Evolutionary conservation across 2,797 vertebrate genomes (phyloP).

Genomic region (Urosaurus nigricauda): DNA sequence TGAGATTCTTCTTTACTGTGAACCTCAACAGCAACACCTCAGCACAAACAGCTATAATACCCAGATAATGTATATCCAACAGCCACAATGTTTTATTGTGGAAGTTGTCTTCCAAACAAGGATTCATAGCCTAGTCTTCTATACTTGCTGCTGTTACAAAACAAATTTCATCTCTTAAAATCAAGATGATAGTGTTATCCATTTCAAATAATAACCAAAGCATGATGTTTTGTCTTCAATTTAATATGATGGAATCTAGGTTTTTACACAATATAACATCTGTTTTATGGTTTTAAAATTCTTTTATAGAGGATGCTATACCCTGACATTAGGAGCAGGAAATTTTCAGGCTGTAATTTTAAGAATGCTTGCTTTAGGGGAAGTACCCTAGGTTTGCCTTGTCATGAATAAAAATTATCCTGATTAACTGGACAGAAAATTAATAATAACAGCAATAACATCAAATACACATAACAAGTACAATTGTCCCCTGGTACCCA

Average conservation of each 20-base stretch:
- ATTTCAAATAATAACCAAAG: constrained; percentile 6
- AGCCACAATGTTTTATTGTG: not conserved
- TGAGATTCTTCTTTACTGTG: not conserved
- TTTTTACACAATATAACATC: not conserved
- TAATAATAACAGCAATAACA: not conserved
- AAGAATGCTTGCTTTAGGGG: not conserved
- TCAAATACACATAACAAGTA: not conserved
- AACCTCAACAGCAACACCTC: constrained; percentile 1
- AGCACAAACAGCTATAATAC: constrained; percentile 3
- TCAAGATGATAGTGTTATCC: not conserved
- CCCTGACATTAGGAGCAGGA: too few relatives aligned
- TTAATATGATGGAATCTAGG: not conserved
- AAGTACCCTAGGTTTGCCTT: not conserved
- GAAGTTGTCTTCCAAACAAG: constrained; percentile 9
- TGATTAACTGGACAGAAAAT: not conserved
- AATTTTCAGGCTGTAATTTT: not conserved
- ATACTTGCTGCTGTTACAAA: not conserved
- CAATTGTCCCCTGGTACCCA: too few relatives aligned
- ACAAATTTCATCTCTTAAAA: not conserved
- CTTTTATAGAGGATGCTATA: not conserved
- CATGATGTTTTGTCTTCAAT: not conserved
- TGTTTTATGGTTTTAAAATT: not conserved
- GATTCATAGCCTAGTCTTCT: not conserved
- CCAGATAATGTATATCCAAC: constrained; percentile 6
- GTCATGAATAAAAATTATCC: not conserved